Evolutionary conservation across 2,113 vertebrate genomes (phyloP), one percentile per base, ranked within the genome.

Genomic region (Camelus bactrianus): DNA sequence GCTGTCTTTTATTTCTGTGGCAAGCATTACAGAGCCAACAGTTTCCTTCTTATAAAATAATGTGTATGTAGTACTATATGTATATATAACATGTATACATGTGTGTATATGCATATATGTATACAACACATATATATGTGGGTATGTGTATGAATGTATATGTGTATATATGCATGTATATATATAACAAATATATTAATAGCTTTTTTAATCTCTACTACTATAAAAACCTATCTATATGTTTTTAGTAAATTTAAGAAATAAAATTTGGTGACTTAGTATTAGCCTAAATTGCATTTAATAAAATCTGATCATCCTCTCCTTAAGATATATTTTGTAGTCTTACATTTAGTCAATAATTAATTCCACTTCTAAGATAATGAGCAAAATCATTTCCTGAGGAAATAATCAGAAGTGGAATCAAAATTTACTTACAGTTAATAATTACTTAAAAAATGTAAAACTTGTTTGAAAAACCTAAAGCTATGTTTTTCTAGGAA

Each of bases 261-360:
- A 75, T 50, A 73, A 73, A 83, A 56, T 87, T 32, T 83, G 35
- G 4, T 67, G 56, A 58, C 35, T 24, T 54, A n/a, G 9, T 20
- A 42, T 79, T 80, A 84, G 11, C 48, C 38, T 92, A 76, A 89
- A 60, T 88, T 65, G 8, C 22, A 60, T 46, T 90, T 82, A 89
- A 46, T 93, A 95, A 87, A 92, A 89, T 83, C 11, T 94, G 79
- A 12, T 60, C 28, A 96, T 69, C 16, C 2, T 65, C 17, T 90
- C 20, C 82, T 94, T 80, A 93, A 89, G 87, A 85, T n/a, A 26
- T n/a, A 73, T 88, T 94, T 91, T 89, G 26, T 60, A 84, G 72
- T 82, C 10, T 83, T 83, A 84, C 14, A 17, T 81, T 96, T 82
- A 84, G 65, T 89, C 62, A 87, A 67, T 84, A 73, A 95, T 60